Percentiles rank a stretch among this genome's conserved stretches.
These are phyloP conservation scores for Bombus consobrinus DNA, from an alignment of 1,140 invertebrate species.

Conservation along the genomic window DNA sequence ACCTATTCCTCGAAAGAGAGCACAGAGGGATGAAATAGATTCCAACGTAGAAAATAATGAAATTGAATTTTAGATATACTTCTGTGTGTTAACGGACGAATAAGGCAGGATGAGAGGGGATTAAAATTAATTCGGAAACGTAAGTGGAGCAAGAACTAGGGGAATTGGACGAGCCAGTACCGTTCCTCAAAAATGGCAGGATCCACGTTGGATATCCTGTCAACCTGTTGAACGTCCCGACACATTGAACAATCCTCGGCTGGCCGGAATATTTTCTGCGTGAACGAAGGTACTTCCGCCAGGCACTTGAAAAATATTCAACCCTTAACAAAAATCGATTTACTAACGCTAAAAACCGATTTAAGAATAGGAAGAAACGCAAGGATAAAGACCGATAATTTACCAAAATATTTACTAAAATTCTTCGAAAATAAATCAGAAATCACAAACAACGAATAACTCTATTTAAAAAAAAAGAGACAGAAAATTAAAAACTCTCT, in stretches of 20 bases:
- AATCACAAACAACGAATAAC: too few relatives aligned
- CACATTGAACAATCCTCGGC: conserved; percentile 91
- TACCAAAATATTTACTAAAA: not conserved
- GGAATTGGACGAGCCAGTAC: conserved; percentile 68
- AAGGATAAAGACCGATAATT: not conserved
- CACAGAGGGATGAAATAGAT: not conserved
- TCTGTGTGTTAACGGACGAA: not conserved
- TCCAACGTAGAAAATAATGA: not conserved
- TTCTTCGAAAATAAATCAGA: too few relatives aligned
- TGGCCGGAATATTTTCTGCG: conserved; percentile 87
- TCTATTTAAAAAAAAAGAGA: too few relatives aligned
- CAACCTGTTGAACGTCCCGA: conserved; percentile 84
- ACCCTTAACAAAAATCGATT: not conserved
- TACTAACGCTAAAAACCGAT: not conserved
- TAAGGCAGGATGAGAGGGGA: not conserved
- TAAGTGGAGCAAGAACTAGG: not conserved
- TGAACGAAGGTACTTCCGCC: conserved; percentile 84
- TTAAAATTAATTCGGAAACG: not conserved
- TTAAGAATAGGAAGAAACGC: too few relatives aligned
- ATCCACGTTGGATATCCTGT: conserved; percentile 86
- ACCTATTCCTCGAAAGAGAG: conserved; percentile 77
- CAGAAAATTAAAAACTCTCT: not conserved
- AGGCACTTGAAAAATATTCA: conserved; percentile 82
- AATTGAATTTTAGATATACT: not conserved
- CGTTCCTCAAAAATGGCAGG: conserved; percentile 87